These are phyloP conservation scores for Channa maculata DNA, from an alignment of 2,113 vertebrate genomes.

Conservation along the genomic window DNA sequence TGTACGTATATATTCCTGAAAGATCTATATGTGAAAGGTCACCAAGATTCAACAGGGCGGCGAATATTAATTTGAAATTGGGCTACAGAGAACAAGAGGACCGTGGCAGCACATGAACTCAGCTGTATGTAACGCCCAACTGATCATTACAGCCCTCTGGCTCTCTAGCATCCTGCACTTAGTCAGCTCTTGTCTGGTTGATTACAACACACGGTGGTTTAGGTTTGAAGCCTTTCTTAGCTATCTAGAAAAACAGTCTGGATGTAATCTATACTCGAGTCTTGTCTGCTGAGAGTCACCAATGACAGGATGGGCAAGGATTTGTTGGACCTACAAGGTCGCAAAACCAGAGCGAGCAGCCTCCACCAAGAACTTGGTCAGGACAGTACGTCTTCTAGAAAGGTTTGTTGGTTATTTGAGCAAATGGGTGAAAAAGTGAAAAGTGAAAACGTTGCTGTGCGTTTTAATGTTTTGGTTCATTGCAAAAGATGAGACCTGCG, in stretches of 20 bases:
- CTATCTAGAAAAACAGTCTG: background rate
- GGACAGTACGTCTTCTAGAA: conserved; percentile 35
- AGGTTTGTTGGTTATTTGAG: conserved; percentile 49
- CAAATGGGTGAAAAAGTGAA: background rate
- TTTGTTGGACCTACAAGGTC: conserved; percentile 44
- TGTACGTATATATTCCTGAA: too few species aligned
- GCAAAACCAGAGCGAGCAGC: conserved; percentile 32
- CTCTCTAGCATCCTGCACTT: conserved; percentile 6
- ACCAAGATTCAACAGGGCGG: background rate
- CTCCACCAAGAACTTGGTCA: conserved; percentile 24
- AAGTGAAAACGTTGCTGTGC: background rate
- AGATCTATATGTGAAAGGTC: background rate
- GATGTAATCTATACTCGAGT: conserved; percentile 2
- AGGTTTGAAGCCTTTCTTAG: background rate
- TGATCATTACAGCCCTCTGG: conserved; percentile 23
- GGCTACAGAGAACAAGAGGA: conserved; percentile 16
- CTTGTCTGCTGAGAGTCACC: background rate
- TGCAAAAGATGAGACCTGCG: background rate
- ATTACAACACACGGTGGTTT: conserved; percentile 17
- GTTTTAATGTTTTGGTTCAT: background rate
- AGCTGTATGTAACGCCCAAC: conserved; percentile 18
- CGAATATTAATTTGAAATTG: conserved; percentile 19
- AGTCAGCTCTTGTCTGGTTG: background rate
- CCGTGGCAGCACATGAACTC: conserved; percentile 35
- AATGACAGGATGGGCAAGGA: conserved; percentile 55